phyloP scores from a whole-genome alignment of 2,797 vertebrate species.

The Bufotes viridis region DNA sequence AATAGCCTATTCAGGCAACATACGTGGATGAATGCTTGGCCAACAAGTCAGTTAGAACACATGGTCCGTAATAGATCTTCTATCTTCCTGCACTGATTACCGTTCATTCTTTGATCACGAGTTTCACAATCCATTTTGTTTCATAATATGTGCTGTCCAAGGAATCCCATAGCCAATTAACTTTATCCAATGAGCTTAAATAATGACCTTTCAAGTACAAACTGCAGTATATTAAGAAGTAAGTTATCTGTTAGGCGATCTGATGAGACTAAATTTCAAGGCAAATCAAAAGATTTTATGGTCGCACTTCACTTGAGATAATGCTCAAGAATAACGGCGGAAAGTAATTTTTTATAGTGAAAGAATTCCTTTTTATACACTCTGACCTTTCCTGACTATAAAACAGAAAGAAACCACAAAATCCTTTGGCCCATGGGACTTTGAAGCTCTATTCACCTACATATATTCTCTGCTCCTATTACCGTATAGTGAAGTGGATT shows the following conservation, averaged over 20 bases:
- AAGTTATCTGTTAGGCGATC: slow-evolving; percentile 42
- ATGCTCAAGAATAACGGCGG: slow-evolving; percentile 42
- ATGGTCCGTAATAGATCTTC: slow-evolving; percentile 40
- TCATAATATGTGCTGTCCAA: slow-evolving; percentile 48
- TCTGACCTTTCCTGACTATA: slow-evolving; percentile 60
- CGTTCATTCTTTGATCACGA: slow-evolving; percentile 52
- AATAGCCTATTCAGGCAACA: slow-evolving; percentile 54
- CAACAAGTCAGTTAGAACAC: slow-evolving; percentile 55
- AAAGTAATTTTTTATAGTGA: slow-evolving; percentile 50
- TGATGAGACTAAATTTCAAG: slow-evolving; percentile 47
- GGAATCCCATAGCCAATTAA: slow-evolving; percentile 58
- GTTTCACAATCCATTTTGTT: slow-evolving; percentile 43
- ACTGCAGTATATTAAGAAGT: slow-evolving; percentile 45
- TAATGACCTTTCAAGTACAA: slow-evolving; percentile 52
- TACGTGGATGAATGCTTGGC: slow-evolving; percentile 53
- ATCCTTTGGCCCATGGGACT: slow-evolving; percentile 51
- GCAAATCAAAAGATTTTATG: slow-evolving; percentile 48
- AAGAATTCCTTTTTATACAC: slow-evolving; percentile 52
- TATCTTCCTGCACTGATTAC: slow-evolving; percentile 47
- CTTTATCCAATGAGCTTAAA: slow-evolving; percentile 55
- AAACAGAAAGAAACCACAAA: slow-evolving; percentile 55
- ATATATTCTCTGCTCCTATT: slow-evolving; percentile 44
- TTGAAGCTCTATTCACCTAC: slow-evolving; percentile 36
- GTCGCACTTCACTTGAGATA: slow-evolving; percentile 50
- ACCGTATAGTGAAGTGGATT: slow-evolving; percentile 30